Percentiles rank a stretch among this genome's conserved stretches.
Evolutionary conservation across 1,140 invertebrate species (phyloP).

Genomic region (Anadara kagoshimensis): DNA sequence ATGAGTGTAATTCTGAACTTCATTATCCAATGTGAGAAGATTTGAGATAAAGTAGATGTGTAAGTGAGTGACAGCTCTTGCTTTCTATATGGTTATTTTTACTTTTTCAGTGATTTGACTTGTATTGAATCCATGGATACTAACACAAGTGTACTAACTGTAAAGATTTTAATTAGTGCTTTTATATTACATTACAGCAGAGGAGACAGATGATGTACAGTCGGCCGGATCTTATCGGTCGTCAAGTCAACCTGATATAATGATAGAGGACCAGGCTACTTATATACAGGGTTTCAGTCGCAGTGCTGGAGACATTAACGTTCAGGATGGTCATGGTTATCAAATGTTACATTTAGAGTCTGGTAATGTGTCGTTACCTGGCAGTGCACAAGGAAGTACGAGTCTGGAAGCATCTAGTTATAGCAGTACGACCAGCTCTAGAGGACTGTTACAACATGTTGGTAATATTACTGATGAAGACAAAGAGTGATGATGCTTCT

Average conservation of each 20-base stretch:
- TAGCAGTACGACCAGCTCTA: conserved; percentile 59
- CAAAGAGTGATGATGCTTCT: not conserved
- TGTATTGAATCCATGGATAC: not conserved
- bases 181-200: not conserved
- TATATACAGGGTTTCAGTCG: conserved; percentile 38
- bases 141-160: not conserved
- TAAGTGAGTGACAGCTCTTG: too few species aligned
- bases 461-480: conserved; percentile 27
- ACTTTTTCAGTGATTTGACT: too few species aligned
- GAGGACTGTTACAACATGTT: conserved; percentile 46
- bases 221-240: conserved; percentile 8
- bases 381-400: conserved; percentile 32
- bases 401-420: conserved; percentile 63
- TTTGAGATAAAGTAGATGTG: too few species aligned
- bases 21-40: too few species aligned
- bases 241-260: conserved; percentile 9
- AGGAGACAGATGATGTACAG: not conserved
- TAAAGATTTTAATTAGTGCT: not conserved
- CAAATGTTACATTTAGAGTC: conserved; percentile 18
- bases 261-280: not conserved
- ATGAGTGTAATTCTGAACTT: too few species aligned
- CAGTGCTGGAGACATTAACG: conserved; percentile 36
- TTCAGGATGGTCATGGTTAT: conserved; percentile 29
- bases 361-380: conserved; percentile 45
- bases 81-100: too few species aligned